A percentile compares a stretch with the other conserved stretches of the same genome.
phyloP scores from a whole-genome alignment of 2,797 vertebrate genomes.

The Mus spretus region DNA sequence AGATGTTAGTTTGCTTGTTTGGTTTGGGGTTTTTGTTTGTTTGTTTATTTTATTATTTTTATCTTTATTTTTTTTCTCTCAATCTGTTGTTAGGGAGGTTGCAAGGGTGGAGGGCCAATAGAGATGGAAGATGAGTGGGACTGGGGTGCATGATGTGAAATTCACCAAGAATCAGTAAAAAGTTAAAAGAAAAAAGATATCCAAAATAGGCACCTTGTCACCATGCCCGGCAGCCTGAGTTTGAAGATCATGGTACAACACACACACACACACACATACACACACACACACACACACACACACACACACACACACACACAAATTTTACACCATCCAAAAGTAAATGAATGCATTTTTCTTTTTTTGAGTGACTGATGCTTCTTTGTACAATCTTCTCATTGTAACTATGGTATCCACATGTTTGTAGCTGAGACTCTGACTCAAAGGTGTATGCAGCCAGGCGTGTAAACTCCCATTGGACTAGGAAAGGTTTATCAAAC shows the following conservation, averaged over 20 bases:
- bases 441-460: background rate
- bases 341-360: background rate
- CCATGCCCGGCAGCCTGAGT: background rate
- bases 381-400: background rate
- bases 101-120: background rate
- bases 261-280: background rate
- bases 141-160: background rate
- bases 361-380: constrained; percentile 15
- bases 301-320: background rate
- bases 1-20: background rate
- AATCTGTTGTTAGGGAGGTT: background rate
- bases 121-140: background rate
- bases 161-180: background rate
- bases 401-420: background rate
- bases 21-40: background rate
- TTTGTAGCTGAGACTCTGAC: background rate
- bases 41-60: background rate
- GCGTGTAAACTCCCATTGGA: background rate
- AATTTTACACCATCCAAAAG: background rate
- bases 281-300: background rate
- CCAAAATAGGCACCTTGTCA: background rate
- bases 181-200: background rate
- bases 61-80: background rate
- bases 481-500: background rate
- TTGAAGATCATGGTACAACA: background rate